Conservation (phyloP, 2,797 vertebrate species). For the Mallotus villosus region DNA sequence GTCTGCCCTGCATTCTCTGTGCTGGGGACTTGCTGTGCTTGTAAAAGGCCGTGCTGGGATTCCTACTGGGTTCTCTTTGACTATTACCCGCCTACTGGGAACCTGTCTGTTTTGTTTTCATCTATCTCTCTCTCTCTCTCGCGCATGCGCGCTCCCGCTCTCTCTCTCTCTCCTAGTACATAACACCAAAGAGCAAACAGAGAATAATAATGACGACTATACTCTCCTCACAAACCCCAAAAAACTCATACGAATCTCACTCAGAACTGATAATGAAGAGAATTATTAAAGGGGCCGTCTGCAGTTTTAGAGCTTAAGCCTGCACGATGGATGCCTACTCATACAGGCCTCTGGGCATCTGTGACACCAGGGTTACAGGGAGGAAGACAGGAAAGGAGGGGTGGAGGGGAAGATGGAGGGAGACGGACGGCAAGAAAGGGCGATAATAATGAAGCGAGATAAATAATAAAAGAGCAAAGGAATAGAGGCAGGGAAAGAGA, state of each 20-base stretch:
- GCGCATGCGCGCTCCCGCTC: neutral
- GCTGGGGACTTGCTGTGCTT: slow-evolving; percentile 1
- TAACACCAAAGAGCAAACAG: neutral
- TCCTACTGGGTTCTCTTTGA: slow-evolving; percentile 2
- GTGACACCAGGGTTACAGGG: neutral
- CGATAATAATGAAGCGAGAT: neutral
- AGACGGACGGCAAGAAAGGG: neutral
- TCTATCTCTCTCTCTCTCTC: neutral
- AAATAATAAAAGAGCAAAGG: neutral
- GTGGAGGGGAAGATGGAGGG: neutral
- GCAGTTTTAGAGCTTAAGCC: neutral
- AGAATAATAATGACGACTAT: neutral
- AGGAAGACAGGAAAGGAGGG: neutral
- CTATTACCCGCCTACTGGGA: neutral
- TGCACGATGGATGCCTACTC: slow-evolving; percentile 27
- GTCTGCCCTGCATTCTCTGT: neutral
- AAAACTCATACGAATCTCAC: neutral
- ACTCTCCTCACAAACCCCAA: neutral
- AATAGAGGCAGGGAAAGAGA: neutral
- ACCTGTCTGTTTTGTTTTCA: slow-evolving; percentile 8
- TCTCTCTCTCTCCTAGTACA: neutral
- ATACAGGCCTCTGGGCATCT: neutral
- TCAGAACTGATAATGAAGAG: neutral
- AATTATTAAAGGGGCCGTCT: neutral
- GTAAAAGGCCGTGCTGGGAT: slow-evolving; percentile 9